These are phyloP conservation scores for Cygnus olor DNA, from an alignment of 2,797 vertebrate genomes.

Conservation along the genomic window DNA sequence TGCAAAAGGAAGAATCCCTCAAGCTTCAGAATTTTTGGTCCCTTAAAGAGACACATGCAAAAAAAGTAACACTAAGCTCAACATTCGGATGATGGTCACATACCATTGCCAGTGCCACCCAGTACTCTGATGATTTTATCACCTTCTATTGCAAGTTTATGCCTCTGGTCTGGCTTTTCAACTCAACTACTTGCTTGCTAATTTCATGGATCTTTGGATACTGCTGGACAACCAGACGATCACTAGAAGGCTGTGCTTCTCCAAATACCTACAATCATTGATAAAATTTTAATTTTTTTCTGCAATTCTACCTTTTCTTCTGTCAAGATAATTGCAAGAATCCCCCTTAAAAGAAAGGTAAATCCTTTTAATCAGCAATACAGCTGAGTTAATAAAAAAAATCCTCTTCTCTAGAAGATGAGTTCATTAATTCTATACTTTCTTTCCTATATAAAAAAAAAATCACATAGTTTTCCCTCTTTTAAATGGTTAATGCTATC, in stretches of 20 bases:
- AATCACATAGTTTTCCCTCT: neutral
- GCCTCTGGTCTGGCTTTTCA: neutral
- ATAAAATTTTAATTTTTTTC: neutral
- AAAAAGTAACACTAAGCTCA: neutral
- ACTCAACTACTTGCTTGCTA: neutral
- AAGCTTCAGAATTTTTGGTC: neutral
- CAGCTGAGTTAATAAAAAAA: neutral
- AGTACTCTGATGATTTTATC: neutral
- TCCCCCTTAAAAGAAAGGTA: neutral
- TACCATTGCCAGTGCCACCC: neutral
- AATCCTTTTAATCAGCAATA: neutral
- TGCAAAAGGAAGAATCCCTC: neutral
- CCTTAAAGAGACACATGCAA: neutral
- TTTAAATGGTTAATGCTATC: neutral
- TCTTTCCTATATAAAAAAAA: neutral
- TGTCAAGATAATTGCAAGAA: neutral
- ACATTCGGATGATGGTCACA: neutral
- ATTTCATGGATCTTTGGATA: neutral
- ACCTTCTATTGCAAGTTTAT: fast-evolving
- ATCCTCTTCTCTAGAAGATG: neutral
- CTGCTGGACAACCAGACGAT: neutral
- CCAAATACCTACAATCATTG: neutral
- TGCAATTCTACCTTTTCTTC: neutral
- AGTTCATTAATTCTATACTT: neutral
- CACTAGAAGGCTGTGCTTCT: neutral